A percentile compares a stretch with the other conserved stretches of the same genome.
Conservation (phyloP, 37 sponge, comb jelly and placozoan genomes). For the Beroe ovata region DNA sequence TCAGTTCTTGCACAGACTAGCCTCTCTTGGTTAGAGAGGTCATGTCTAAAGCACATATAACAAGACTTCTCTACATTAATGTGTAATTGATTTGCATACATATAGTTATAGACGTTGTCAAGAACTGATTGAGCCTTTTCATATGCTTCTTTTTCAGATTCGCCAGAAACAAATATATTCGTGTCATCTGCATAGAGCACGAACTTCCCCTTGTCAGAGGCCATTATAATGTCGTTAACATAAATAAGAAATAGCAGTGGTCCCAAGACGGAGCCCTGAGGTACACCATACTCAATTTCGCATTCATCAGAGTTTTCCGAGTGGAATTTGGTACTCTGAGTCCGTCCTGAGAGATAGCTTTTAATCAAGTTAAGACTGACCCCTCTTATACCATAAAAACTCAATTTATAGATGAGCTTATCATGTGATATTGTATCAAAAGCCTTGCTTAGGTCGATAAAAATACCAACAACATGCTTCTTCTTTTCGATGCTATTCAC, state of each 20-base stretch:
- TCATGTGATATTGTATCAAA: too few species aligned
- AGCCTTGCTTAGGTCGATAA: neutral
- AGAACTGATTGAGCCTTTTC: neutral
- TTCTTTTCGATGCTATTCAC: neutral
- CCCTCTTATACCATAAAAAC: constrained; percentile 1
- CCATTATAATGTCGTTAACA: neutral
- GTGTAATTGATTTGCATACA: neutral
- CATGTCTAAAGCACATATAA: neutral
- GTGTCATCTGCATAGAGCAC: constrained; percentile 22
- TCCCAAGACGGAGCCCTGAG: too few species aligned
- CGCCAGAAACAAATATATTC: neutral
- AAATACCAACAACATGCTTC: neutral
- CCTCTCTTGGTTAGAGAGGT: neutral
- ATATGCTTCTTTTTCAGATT: neutral
- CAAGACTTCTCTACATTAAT: neutral
- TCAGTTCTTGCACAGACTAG: neutral
- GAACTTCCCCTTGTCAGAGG: neutral
- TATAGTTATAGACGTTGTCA: neutral
- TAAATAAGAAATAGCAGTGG: neutral
- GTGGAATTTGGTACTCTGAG: neutral
- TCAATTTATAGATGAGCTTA: neutral
- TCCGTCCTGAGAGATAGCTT: neutral
- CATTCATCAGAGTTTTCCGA: neutral
- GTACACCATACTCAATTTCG: neutral
- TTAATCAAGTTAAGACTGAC: neutral